These are phyloP conservation scores for Diprion similis DNA, from an alignment of 1,140 invertebrate genomes.

Conservation along the genomic window DNA sequence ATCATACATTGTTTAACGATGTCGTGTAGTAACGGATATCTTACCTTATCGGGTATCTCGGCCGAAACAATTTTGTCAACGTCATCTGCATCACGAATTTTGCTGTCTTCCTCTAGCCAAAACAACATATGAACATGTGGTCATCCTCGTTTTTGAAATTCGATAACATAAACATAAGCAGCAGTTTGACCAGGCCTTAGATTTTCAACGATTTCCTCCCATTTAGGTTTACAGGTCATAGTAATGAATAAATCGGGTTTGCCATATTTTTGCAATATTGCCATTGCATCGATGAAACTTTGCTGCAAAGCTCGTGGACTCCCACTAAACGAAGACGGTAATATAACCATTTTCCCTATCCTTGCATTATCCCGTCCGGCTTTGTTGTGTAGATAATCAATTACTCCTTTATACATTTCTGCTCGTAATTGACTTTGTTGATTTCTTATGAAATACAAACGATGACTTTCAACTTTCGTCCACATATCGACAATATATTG, in stretches of 20 bases:
- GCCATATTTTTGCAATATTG: conserved; percentile 7
- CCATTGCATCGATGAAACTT: conserved; percentile 15
- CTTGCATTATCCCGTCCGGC: conserved; percentile 12
- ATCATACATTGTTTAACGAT: conserved; percentile 27
- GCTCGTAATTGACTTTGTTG: conserved; percentile 23
- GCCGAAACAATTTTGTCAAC: conserved; percentile 19
- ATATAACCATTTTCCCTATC: conserved; percentile 21
- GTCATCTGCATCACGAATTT: conserved; percentile 6
- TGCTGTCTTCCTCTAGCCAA: conserved; percentile 21
- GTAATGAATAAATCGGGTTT: conserved; percentile 3
- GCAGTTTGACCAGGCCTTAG: neutral
- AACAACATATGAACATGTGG: conserved; percentile 28
- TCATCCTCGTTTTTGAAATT: conserved; percentile 25
- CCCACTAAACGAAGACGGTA: conserved; percentile 23
- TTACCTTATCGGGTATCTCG: conserved; percentile 24
- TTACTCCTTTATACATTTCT: conserved; percentile 18
- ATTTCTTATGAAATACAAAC: conserved; percentile 23
- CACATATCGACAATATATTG: conserved; percentile 29
- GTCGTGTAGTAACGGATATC: conserved; percentile 17
- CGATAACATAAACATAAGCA: conserved; percentile 16
- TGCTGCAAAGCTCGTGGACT: conserved; percentile 13
- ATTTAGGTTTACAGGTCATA: conserved; percentile 14
- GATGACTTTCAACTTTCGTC: conserved; percentile 21
- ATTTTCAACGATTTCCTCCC: conserved; percentile 24
- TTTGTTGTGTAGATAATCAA: conserved; percentile 23